These are phyloP conservation scores for Argynnis bischoffii DNA, from an alignment of 2,888 invertebrate species.

Conservation along the genomic window DNA sequence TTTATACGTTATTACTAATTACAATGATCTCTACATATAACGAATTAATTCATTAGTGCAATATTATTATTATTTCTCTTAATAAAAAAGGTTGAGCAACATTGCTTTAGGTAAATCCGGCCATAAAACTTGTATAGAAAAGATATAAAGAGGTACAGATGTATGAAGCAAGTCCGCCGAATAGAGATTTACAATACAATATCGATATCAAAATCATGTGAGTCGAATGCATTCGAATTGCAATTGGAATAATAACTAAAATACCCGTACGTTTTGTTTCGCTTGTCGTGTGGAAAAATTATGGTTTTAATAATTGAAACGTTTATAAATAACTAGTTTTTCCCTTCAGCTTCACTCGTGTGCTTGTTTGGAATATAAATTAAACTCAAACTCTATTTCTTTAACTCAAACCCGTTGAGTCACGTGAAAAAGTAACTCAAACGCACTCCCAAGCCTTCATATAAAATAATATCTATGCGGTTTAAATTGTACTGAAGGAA, in stretches of 20 bases:
- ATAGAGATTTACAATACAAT: constrained; percentile 38
- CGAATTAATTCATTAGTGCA: background rate
- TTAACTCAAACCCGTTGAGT: too few relatives aligned
- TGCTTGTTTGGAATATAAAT: too few relatives aligned
- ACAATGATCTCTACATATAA: too few relatives aligned
- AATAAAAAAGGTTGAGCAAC: constrained; percentile 39
- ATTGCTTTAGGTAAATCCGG: constrained; percentile 43
- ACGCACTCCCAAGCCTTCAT: too few relatives aligned
- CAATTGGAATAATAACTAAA: constrained; percentile 18
- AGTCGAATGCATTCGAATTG: constrained; percentile 4
- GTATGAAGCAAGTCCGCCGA: constrained; percentile 1
- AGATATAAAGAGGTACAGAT: constrained; percentile 13
- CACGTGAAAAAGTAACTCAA: too few relatives aligned
- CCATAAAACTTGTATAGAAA: constrained; percentile 36
- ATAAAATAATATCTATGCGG: background rate
- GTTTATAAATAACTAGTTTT: background rate
- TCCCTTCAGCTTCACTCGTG: too few relatives aligned
- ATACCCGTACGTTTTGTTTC: background rate
- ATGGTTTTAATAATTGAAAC: constrained; percentile 13
- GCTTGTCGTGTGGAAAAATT: constrained; percentile 8
- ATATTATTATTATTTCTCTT: background rate
- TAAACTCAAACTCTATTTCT: too few relatives aligned
- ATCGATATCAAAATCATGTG: constrained; percentile 29
- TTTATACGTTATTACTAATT: too few relatives aligned
- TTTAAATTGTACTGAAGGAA: background rate